A percentile compares a stretch with the other conserved stretches of the same genome.
Evolutionary conservation across 2,113 vertebrate species (phyloP).

Genomic region (Heptranchias perlo): DNA sequence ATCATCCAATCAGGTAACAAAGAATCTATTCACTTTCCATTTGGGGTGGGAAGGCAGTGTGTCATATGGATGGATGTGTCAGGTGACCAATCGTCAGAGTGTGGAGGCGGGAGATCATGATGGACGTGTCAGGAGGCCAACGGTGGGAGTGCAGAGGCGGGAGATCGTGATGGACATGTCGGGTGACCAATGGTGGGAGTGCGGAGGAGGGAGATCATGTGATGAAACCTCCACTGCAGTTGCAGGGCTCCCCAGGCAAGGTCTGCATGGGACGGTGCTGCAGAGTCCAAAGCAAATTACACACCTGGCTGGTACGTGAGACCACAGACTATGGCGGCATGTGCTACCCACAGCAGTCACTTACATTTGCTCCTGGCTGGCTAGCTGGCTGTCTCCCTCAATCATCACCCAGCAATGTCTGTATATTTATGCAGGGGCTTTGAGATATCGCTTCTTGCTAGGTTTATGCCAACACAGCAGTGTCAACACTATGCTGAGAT

Average conservation of each 20-base stretch:
- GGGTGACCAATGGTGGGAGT: not conserved
- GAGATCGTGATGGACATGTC: not conserved
- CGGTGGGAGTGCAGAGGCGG: not conserved
- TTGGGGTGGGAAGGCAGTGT: not conserved
- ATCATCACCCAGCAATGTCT: not conserved
- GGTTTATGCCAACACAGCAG: too few relatives aligned
- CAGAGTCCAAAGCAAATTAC: not conserved
- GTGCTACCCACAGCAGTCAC: not conserved
- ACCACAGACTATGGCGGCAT: not conserved
- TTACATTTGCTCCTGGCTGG: not conserved
- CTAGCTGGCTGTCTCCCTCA: not conserved
- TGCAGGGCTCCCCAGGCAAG: not conserved
- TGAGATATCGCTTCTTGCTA: too few relatives aligned
- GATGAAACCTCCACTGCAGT: too few relatives aligned
- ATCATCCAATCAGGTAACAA: too few relatives aligned
- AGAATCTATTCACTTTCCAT: not conserved
- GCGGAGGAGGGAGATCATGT: too few relatives aligned
- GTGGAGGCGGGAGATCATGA: not conserved
- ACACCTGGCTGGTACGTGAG: not conserved
- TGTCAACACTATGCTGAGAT: not conserved
- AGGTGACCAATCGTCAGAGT: not conserved
- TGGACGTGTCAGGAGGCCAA: not conserved
- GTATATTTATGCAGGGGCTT: not conserved
- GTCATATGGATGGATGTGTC: not conserved
- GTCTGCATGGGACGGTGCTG: not conserved